Percentiles rank a stretch among this genome's conserved stretches.
Evolutionary conservation across 2,797 vertebrate genomes (phyloP).

Genomic region (Phataginus tricuspis): DNA sequence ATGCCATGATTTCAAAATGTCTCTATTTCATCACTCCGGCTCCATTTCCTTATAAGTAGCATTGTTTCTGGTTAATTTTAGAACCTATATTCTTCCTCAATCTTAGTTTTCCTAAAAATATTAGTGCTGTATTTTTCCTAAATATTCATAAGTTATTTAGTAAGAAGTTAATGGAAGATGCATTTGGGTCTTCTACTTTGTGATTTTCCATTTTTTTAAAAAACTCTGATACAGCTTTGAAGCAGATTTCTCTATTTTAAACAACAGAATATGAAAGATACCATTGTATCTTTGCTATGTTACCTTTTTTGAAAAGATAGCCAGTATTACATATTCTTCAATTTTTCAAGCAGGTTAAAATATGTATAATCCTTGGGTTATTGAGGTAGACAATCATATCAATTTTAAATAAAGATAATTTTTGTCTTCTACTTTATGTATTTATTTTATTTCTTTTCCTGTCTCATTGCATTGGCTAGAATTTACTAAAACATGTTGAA

Average conservation of each 20-base stretch:
- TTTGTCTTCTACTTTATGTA: neutral
- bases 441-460: conserved; percentile 32
- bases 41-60: neutral
- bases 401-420: neutral
- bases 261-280: neutral
- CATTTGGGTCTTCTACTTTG: neutral
- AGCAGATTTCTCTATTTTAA: neutral
- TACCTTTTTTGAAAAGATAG: neutral
- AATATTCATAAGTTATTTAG: neutral
- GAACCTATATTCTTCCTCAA: neutral
- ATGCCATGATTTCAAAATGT: neutral
- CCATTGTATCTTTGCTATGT: neutral
- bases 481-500: neutral
- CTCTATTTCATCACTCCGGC: neutral
- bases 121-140: neutral
- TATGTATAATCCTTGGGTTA: neutral
- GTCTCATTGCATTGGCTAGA: conserved; percentile 36
- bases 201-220: neutral
- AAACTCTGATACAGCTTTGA: neutral
- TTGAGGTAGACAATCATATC: neutral
- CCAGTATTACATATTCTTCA: neutral
- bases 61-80: neutral
- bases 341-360: neutral
- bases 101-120: neutral
- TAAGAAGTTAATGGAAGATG: neutral